phyloP scores from a whole-genome alignment of 2,888 invertebrate species.

The Eugnorisma glareosa region DNA sequence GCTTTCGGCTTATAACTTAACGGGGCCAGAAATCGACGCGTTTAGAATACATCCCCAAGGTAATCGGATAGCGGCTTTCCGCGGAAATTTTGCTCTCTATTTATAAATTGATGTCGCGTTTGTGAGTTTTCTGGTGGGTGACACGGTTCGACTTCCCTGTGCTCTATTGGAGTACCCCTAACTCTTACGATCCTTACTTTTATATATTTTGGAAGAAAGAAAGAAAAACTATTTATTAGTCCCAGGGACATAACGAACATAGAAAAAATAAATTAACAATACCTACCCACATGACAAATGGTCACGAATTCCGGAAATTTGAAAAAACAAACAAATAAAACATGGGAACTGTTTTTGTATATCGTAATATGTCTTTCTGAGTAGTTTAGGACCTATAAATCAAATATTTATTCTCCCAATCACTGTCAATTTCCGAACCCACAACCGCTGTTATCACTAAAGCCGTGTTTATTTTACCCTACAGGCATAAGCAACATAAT shows the following conservation, averaged over 20 bases:
- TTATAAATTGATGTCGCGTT: slow-evolving; percentile 84
- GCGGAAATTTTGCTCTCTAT: slow-evolving; percentile 82
- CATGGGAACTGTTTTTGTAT: neutral
- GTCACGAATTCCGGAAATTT: neutral
- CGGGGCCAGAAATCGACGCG: slow-evolving; percentile 71
- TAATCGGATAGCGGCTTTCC: slow-evolving; percentile 87
- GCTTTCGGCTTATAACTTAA: slow-evolving; percentile 68
- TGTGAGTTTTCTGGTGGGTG: slow-evolving; percentile 76
- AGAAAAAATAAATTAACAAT: too few species aligned
- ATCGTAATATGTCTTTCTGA: neutral
- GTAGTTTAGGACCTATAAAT: neutral
- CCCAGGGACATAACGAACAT: too few species aligned
- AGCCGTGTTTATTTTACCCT: neutral
- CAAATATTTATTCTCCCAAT: neutral
- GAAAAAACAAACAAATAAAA: neutral
- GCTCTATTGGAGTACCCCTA: slow-evolving; percentile 6
- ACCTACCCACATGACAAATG: neutral
- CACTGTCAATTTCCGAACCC: neutral
- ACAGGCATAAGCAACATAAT: too few species aligned
- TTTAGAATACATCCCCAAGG: slow-evolving; percentile 82
- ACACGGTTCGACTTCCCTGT: slow-evolving; percentile 72
- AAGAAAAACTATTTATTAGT: too few species aligned
- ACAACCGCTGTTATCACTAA: neutral
- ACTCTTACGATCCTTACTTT: neutral
- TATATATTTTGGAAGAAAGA: neutral